Evolutionary conservation across 1,140 invertebrate species (phyloP).

Genomic region (Sycophila sp.): DNA sequence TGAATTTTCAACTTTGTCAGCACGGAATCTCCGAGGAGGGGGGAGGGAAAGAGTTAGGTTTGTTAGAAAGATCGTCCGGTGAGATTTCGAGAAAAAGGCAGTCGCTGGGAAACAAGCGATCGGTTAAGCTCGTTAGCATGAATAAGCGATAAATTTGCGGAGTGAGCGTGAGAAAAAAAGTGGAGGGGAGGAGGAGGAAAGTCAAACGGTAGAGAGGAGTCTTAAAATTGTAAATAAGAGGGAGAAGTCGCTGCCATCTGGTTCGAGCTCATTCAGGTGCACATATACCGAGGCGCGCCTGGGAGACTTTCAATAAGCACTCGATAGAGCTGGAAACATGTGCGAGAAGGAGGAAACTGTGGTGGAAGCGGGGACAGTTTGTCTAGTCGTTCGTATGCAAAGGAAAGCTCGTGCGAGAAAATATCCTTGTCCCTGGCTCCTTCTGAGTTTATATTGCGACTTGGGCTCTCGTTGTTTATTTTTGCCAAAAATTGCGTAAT

Average conservation of each 20-base stretch:
- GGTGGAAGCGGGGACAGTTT: not conserved
- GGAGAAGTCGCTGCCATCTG: slow-evolving; percentile 10
- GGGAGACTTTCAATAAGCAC: slow-evolving; percentile 7
- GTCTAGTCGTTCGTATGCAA: slow-evolving; percentile 29
- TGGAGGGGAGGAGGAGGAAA: not conserved
- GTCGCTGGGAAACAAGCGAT: not conserved
- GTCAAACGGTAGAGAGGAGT: not conserved
- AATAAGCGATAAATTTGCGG: not conserved
- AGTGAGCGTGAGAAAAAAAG: not conserved
- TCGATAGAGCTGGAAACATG: too few species aligned
- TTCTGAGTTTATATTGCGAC: too few species aligned
- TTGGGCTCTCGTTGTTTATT: too few species aligned
- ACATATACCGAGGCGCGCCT: not conserved
- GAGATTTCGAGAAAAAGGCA: slow-evolving; percentile 12
- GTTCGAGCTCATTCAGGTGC: not conserved
- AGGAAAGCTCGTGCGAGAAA: not conserved
- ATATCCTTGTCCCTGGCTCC: too few species aligned
- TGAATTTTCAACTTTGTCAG: too few species aligned
- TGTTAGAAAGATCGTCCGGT: not conserved
- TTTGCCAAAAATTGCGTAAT: too few species aligned
- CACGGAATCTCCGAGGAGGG: too few species aligned
- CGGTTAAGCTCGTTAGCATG: not conserved
- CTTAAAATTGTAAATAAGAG: slow-evolving; percentile 9
- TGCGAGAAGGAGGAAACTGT: too few species aligned
- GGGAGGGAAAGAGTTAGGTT: too few species aligned